Evolutionary conservation across 1,140 invertebrate species (phyloP).

Genomic region (Euborellia annulipes): DNA sequence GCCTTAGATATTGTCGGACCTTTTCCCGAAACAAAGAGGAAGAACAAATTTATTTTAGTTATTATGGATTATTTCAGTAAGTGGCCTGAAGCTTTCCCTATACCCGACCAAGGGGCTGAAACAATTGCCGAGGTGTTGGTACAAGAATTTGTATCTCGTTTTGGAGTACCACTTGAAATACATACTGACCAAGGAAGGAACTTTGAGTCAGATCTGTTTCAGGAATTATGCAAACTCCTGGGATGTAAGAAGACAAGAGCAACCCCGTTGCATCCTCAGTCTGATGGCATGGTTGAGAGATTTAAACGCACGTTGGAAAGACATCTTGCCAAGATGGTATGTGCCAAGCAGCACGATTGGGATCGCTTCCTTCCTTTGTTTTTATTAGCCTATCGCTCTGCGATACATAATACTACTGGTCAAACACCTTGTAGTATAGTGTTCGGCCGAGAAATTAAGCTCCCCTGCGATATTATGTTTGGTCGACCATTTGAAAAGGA

Average conservation of each 20-base stretch:
- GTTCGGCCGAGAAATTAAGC: constrained; percentile 13
- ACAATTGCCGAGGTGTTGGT: constrained; percentile 24
- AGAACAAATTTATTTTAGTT: constrained; percentile 24
- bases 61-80: constrained; percentile 28
- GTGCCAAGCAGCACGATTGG: constrained; percentile 13
- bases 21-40: constrained; percentile 12
- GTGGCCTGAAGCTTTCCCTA: constrained; percentile 22
- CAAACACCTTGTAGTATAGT: constrained; percentile 14
- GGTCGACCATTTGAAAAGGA: no score
- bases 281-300: constrained; percentile 16
- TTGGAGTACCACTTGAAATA: constrained; percentile 22
- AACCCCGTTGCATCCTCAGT: constrained; percentile 11
- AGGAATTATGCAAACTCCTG: constrained; percentile 7
- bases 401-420: constrained; percentile 13
- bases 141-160: constrained; percentile 20
- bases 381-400: constrained; percentile 13
- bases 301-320: constrained; percentile 15
- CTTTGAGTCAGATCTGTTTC: constrained; percentile 20
- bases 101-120: constrained; percentile 24
- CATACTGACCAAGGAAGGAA: constrained; percentile 24
- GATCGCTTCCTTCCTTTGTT: constrained; percentile 11
- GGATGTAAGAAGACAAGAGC: constrained; percentile 16
- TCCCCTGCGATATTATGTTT: constrained; percentile 3
- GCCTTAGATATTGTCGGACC: no score
- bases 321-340: constrained; percentile 10